A percentile compares a stretch with the other conserved stretches of the same genome.
phyloP scores from a whole-genome alignment of 2,113 vertebrate genomes.

The Chroicocephalus ridibundus region DNA sequence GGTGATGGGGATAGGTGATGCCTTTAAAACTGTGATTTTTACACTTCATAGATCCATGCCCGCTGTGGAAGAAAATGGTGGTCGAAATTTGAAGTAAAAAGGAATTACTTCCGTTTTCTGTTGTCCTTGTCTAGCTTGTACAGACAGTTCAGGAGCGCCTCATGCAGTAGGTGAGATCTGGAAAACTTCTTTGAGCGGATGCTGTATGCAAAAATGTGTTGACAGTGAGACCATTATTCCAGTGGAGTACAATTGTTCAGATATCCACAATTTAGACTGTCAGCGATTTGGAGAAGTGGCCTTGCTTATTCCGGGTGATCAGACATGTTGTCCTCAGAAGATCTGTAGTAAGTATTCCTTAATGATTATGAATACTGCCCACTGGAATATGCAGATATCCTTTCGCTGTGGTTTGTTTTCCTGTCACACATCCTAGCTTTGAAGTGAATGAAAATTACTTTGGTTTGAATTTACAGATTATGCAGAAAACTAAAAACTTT shows the following conservation, averaged over 20 bases:
- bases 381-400: not conserved
- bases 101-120: not conserved
- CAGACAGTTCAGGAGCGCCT: constrained; percentile 85
- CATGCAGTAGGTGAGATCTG: constrained; percentile 87
- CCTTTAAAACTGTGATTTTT: not conserved
- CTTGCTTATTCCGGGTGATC: constrained; percentile 80
- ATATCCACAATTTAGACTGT: constrained; percentile 68
- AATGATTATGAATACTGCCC: not conserved
- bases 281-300: constrained; percentile 82
- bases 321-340: constrained; percentile 87
- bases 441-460: not conserved
- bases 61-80: not conserved
- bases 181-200: constrained; percentile 86
- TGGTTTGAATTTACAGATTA: not conserved
- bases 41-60: not conserved
- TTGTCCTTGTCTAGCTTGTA: constrained; percentile 82
- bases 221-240: constrained; percentile 85
- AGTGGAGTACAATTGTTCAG: constrained; percentile 83
- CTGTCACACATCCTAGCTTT: not conserved
- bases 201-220: constrained; percentile 88
- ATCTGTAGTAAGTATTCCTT: constrained; percentile 83
- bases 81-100: not conserved
- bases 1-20: not conserved
- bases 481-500: not conserved
- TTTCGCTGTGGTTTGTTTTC: not conserved